These are phyloP conservation scores for Cosmia trapezina DNA, from an alignment of 2,888 invertebrate genomes.

Conservation along the genomic window DNA sequence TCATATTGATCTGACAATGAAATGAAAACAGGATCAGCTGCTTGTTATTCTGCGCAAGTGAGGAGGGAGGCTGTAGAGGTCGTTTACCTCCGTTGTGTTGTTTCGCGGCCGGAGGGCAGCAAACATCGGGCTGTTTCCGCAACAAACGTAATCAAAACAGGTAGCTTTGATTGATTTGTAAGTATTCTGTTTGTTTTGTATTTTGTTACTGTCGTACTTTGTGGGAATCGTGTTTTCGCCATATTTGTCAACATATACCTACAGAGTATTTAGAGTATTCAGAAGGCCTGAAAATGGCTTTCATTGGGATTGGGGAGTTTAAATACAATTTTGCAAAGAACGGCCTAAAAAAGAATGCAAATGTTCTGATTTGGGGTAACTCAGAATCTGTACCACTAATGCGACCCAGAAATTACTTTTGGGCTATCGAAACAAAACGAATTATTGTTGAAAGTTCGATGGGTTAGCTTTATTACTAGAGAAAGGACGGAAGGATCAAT, in stretches of 20 bases:
- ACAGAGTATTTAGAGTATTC: not conserved
- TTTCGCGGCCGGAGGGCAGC: conserved; percentile 27
- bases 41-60: conserved; percentile 58
- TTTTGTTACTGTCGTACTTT: not conserved
- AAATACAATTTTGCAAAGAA: not conserved
- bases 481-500: conserved; percentile 5
- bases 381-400: not conserved
- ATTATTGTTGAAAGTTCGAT: conserved; percentile 15
- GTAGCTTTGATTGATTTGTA: conserved; percentile 38
- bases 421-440: conserved; percentile 16
- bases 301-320: not conserved
- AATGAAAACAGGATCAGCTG: conserved; percentile 51
- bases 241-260: not conserved
- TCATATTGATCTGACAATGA: conserved; percentile 54
- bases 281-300: not conserved
- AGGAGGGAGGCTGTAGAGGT: conserved; percentile 46
- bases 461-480: conserved; percentile 7
- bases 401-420: conserved; percentile 13
- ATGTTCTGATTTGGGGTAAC: not conserved
- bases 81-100: conserved; percentile 48
- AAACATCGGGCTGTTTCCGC: conserved; percentile 15
- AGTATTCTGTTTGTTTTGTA: conserved; percentile 17
- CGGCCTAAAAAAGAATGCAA: not conserved
- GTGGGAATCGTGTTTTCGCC: not conserved
- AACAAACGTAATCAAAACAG: conserved; percentile 38